phyloP scores from a whole-genome alignment of 2,113 vertebrate species.

The Patagioenas fasciata region DNA sequence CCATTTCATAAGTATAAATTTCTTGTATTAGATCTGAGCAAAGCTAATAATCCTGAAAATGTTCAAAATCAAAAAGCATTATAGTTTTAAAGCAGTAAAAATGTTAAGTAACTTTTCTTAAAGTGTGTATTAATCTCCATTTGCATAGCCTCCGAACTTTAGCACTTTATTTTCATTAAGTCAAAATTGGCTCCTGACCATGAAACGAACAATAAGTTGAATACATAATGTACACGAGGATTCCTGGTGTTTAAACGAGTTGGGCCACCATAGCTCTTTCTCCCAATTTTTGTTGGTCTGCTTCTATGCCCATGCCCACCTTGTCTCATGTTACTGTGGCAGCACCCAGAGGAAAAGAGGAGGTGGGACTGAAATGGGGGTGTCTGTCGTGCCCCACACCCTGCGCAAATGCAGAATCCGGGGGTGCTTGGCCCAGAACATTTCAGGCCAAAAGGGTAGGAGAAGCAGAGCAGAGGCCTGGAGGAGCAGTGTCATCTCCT shows the following conservation, averaged over 20 bases:
- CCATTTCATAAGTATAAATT: background rate
- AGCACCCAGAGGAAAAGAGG: background rate
- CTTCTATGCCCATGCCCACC: fast-evolving
- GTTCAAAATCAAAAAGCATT: constrained; percentile 39
- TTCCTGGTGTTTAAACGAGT: background rate
- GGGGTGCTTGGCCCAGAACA: background rate
- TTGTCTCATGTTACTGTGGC: background rate
- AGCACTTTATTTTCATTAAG: constrained; percentile 1
- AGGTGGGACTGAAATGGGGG: background rate
- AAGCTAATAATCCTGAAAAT: constrained; percentile 45
- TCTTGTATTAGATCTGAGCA: constrained; percentile 16
- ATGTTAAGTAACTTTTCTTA: background rate
- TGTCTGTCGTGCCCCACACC: background rate
- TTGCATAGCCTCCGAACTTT: constrained; percentile 21
- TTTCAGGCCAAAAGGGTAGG: background rate
- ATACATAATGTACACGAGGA: background rate
- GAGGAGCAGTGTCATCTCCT: background rate
- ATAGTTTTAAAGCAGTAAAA: constrained; percentile 13
- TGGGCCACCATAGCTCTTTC: background rate
- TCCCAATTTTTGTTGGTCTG: background rate
- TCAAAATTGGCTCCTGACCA: background rate
- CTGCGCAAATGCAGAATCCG: background rate
- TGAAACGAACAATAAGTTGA: background rate
- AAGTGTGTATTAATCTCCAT: background rate
- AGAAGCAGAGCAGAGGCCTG: background rate